Percentiles rank a stretch among this genome's conserved stretches.
These are phyloP conservation scores for Dicyrtoma fusca DNA, from an alignment of 2,888 invertebrate species.

Conservation along the genomic window DNA sequence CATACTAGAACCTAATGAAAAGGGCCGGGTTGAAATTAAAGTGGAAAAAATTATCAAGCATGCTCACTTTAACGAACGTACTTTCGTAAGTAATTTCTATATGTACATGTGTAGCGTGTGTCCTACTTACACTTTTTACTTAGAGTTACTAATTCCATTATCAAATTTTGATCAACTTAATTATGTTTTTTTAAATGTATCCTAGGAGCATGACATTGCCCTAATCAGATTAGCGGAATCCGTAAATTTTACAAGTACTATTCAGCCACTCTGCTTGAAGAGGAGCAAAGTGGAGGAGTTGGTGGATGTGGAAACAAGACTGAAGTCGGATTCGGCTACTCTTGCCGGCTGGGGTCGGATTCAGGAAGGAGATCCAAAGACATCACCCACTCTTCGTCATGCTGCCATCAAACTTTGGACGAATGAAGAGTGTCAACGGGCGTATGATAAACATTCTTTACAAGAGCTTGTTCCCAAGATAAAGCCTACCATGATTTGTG, in stretches of 20 bases:
- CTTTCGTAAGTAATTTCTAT: constrained; percentile 66
- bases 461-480: constrained; percentile 41
- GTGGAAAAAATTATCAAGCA: constrained; percentile 82
- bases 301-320: neutral
- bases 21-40: constrained; percentile 75
- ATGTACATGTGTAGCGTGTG: neutral
- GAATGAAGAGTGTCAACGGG: constrained; percentile 71
- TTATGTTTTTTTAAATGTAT: neutral
- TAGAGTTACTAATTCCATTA: no score
- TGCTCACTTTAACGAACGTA: constrained; percentile 79
- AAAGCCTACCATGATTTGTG: constrained; percentile 71
- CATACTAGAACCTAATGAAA: constrained; percentile 71
- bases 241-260: constrained; percentile 60
- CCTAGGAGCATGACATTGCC: constrained; percentile 80
- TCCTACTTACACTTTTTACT: no score
- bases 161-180: no score
- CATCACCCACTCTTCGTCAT: constrained; percentile 60
- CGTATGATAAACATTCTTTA: constrained; percentile 21
- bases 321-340: constrained; percentile 66
- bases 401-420: constrained; percentile 80
- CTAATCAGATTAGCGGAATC: constrained; percentile 77
- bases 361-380: constrained; percentile 30
- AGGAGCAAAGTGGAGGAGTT: constrained; percentile 62
- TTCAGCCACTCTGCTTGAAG: constrained; percentile 77
- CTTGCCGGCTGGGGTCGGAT: constrained; percentile 92